Evolutionary conservation across 2,797 vertebrate genomes (phyloP), one percentile per base, ranked within the genome.

Genomic region (Syndactyla subalaris): DNA sequence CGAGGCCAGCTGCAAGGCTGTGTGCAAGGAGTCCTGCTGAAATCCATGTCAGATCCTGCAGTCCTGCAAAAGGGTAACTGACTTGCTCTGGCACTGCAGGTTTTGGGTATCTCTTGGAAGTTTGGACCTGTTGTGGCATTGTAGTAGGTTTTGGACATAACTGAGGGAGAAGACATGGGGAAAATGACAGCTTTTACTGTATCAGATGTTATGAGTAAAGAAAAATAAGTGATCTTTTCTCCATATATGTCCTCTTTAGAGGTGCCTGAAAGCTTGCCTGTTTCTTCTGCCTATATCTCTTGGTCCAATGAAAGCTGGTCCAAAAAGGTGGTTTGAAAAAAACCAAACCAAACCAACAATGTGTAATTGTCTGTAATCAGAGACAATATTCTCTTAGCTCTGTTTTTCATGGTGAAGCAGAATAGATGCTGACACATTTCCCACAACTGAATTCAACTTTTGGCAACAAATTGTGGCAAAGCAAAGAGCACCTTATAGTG

Each of bases 401-500:
- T 61, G 49, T 74, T 94, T 85, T 92, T 85, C 79, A 93, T 41
- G 58, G 63, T 54, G 57, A 82, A 88, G 71, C 41, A 8, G 52
- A 26, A 67, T 65, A 87, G 89, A 95, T 0, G 4, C 49, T 89
- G 89, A 89, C 65, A 66, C 38, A 14, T 72, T 92, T 93, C 86
- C 86, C 67, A 45, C 59, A 88, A 30, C 57, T 93, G 85, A 89
- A 94, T 93, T 88, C 92, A 61, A 92, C 54, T 92, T 92, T 81
- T 95, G 93, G 74, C 85, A 85, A 34, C 45, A 80, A 83, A 85
- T 87, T 55, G 61, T 88, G 89, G 54, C 74, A 89, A 94, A 95
- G 91, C 63, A 87, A 95, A 96, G 94, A 94, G 92, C 92, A 95
- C 71, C 94, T 95, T 95, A 89, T 41, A 95, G 95, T 93, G 92